Base-by-base conservation (phyloP, 1,140 invertebrate species). In the Megalopta genalis region DNA sequence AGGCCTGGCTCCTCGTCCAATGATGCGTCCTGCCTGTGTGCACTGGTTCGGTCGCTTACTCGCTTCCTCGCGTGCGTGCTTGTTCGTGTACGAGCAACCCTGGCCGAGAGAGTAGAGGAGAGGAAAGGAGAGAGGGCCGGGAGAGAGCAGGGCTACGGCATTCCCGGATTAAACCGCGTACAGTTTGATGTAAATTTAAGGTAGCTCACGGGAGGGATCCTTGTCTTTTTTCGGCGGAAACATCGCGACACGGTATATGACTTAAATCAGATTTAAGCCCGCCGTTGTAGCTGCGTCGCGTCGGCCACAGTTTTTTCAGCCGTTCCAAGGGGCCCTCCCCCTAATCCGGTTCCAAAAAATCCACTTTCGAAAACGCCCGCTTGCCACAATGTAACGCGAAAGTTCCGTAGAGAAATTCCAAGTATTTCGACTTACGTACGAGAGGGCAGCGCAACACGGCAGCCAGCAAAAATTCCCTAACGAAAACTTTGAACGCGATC, bases 131-230 rank as follows among this genome's bases (percentile, higher is more conserved):
- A 25, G 21, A 46, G 6, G 14, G 27, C n/a, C 32, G 52, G 37
- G 64, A 39, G 68, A 59, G 67, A 70, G 59, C 63, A n/a, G 68
- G 46, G 54, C 60, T 60, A 69, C 68, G 68, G 84, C 77, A 85
- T 86, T 89, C 88, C 72, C 80, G 90, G 88, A 90, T 90, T 91
- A 91, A 89, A 88, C 87, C 85, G 86, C 84, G 83, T 79, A 86
- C 82, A 86, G 87, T 90, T 90, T 90, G 90, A 91, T 89, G 89
- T 88, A 90, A 91, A 91, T 91, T 91, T 91, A 90, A 91, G 89
- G 90, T 90, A 91, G 90, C 89, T 88, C 81, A 82, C 83, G 80
- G 84, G 83, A 85, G 84, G 79, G 84, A 85, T 88, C 86, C 87
- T 86, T 86, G 83, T 89, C 87, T 81, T 89, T 90, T 91, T 89